Evolutionary conservation across 1,140 invertebrate species (phyloP).

Genomic region (Atta texana): DNA sequence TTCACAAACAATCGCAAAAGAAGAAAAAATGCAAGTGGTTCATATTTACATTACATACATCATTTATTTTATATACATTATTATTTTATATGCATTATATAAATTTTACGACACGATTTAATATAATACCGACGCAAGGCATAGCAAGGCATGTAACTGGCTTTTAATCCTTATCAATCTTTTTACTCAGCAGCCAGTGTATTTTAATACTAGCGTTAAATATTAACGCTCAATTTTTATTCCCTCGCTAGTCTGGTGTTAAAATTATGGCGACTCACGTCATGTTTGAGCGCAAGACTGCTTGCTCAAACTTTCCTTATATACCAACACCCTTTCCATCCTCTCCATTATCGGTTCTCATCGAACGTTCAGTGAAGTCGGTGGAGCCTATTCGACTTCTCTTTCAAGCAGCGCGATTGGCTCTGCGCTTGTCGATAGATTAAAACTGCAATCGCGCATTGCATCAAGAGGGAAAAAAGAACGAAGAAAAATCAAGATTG

Average conservation of each 20-base stretch:
- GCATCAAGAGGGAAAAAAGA: not conserved
- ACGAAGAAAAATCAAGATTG: not conserved
- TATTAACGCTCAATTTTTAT: constrained; percentile 51
- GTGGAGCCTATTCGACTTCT: constrained; percentile 60
- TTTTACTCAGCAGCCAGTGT: constrained; percentile 41
- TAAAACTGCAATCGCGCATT: constrained; percentile 69
- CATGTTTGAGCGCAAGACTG: constrained; percentile 41
- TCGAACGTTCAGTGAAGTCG: constrained; percentile 64
- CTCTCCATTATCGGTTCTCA: constrained; percentile 66
- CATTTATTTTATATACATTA: too few species aligned
- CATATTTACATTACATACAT: not conserved
- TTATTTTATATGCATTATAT: too few species aligned
- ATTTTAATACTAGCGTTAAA: constrained; percentile 66
- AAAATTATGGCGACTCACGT: constrained; percentile 64
- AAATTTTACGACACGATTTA: not conserved
- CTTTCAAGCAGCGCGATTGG: constrained; percentile 66
- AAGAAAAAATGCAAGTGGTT: not conserved
- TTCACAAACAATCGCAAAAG: not conserved
- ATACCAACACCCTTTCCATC: not conserved
- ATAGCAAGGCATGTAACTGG: constrained; percentile 28
- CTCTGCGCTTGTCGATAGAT: constrained; percentile 72
- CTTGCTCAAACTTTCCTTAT: constrained; percentile 16
- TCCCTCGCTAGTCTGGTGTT: not conserved
- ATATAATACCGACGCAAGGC: not conserved
- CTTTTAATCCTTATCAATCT: constrained; percentile 28